Evolutionary conservation across 2,797 vertebrate species (phyloP).

Genomic region (Poeciliopsis presidionis): DNA sequence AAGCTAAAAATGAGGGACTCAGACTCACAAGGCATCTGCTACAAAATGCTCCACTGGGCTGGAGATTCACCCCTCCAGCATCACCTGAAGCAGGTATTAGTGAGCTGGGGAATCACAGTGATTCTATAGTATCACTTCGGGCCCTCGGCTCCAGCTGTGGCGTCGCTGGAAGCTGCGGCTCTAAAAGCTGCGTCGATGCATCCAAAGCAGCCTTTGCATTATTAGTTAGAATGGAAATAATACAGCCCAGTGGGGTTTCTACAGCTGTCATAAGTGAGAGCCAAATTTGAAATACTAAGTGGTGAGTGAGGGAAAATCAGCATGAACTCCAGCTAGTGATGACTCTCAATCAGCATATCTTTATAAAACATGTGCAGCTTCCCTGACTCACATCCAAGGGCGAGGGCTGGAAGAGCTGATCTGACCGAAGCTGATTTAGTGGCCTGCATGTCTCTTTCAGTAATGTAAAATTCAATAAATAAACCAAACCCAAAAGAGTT

Average conservation of each 20-base stretch:
- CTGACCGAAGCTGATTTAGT: background rate
- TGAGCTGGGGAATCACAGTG: background rate
- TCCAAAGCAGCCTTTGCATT: background rate
- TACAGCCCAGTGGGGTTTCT: background rate
- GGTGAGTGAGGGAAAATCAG: slow-evolving; percentile 3
- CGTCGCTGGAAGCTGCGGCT: background rate
- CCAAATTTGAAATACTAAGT: slow-evolving; percentile 7
- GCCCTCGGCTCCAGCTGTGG: slow-evolving; percentile 1
- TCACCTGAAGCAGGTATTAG: slow-evolving; percentile 2
- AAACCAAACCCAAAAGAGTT: background rate
- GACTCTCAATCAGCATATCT: slow-evolving; percentile 8
- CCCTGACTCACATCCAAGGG: background rate
- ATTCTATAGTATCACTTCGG: background rate
- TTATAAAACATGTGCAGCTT: background rate
- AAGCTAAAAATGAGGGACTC: background rate
- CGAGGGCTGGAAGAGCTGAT: background rate
- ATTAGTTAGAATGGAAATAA: slow-evolving; percentile 7
- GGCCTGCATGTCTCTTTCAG: background rate
- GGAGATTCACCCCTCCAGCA: slow-evolving; percentile 3
- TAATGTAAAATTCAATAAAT: background rate
- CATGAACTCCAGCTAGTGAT: background rate
- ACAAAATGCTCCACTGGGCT: background rate
- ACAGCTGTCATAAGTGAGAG: slow-evolving; percentile 8
- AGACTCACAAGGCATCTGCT: background rate
- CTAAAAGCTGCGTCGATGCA: background rate